Conservation (phyloP, 2,113 vertebrate species). For the Dipodomys spectabilis region DNA sequence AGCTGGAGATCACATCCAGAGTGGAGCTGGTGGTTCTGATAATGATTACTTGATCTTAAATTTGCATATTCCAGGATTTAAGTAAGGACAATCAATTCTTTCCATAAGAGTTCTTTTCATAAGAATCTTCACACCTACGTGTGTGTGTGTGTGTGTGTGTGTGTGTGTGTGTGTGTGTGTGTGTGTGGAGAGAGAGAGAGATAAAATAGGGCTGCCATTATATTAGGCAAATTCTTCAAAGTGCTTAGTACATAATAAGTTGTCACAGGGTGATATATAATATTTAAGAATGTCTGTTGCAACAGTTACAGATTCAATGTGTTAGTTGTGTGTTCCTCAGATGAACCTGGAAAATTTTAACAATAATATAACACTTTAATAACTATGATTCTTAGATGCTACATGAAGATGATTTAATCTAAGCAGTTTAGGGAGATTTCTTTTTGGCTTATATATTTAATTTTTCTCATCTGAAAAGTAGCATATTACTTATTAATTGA, state of each 20-base stretch:
- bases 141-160: too few species aligned
- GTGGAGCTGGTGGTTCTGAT: slow-evolving; percentile 94
- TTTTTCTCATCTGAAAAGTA: slow-evolving; percentile 1
- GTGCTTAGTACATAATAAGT: background rate
- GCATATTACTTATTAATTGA: background rate
- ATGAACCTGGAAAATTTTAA: background rate
- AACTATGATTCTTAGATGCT: background rate
- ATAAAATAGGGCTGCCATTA: background rate
- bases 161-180: too few species aligned
- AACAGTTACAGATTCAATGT: background rate
- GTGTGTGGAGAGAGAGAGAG: background rate
- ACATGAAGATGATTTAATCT: background rate
- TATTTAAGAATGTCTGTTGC: background rate
- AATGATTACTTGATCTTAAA: slow-evolving; percentile 98
- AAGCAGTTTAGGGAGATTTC: background rate
- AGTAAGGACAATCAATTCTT: slow-evolving; percentile 87
- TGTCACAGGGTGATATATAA: background rate
- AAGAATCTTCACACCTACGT: background rate
- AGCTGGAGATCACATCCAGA: slow-evolving; percentile 95
- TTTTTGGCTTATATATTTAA: slow-evolving; percentile 5
- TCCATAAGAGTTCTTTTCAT: background rate
- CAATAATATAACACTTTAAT: background rate
- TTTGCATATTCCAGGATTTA: slow-evolving; percentile 96
- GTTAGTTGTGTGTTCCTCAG: background rate
- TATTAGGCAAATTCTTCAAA: background rate